Base-by-base conservation (phyloP, 2,113 vertebrate species). In the Podilymbus podiceps region DNA sequence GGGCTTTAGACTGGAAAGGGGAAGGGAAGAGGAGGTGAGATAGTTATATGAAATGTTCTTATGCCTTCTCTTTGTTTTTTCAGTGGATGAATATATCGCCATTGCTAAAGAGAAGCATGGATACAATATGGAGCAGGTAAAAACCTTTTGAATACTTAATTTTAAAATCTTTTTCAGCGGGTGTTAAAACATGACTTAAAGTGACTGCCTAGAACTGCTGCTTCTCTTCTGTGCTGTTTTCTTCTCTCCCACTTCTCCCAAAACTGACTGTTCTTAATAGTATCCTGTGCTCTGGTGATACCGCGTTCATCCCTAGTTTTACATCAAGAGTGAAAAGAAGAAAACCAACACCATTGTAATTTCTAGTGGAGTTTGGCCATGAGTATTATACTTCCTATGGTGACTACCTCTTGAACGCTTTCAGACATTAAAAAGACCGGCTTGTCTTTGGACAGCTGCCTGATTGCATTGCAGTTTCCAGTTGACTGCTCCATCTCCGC, bases 101-200 rank as follows among this genome's bases (percentile, higher is more conserved):
- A 99, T 99, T 67, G 99, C 99, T 89, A 99, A 99, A 97, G 99
- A 99, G 97, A 99, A 99, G 93, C 99, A 99, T 50, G 99, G 99
- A 52, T 99, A 99, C 98, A 99, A 99, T 96, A 99, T 99, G 99
- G 99, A 99, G 42, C 99, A 99, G 99, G 99, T 99, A 98, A 98
- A 9, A 46, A 53, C 27, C 25, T 9, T 93, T 22, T 68, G 50
- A 78, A 77, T 85, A 52, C 40, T 64, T 74, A 15, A 58, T 63
- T 85, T 82, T 30, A 50, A 82, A 80, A 38, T 31, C 13, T 33
- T 38, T 80, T 71, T 63, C 24, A 85, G 20, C 18, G 67, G 30
- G 9, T 79, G 28, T 62, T 95, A 74, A 72, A 78, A 33, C 6
- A 10, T 47, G 11, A 46, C 46, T 68, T 88, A 5, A 69, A 67